Percentiles rank a stretch among this genome's conserved stretches.
Conservation (phyloP, 2,888 invertebrate genomes). For the Phoenoteleia sp. region DNA sequence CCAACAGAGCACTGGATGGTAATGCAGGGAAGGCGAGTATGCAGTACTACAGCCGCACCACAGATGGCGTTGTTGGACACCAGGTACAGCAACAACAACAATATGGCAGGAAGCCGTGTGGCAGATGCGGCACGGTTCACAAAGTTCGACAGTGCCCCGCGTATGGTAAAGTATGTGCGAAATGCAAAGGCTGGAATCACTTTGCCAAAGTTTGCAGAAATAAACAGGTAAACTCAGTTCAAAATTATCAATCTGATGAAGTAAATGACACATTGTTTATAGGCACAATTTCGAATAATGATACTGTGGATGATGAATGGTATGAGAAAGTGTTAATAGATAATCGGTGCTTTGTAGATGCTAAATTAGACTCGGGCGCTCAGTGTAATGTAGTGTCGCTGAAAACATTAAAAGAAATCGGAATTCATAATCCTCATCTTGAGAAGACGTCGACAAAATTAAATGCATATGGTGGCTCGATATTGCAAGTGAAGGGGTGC, state of each 20-base stretch:
- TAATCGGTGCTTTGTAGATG: not conserved
- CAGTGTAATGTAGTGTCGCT: conserved; percentile 56
- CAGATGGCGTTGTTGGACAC: not conserved
- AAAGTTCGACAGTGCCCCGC: conserved; percentile 59
- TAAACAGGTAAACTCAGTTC: conserved; percentile 15
- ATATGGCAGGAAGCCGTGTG: conserved; percentile 12
- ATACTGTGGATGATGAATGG: not conserved
- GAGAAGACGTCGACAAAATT: conserved; percentile 35
- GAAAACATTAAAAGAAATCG: conserved; percentile 26
- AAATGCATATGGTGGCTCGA: conserved; percentile 37
- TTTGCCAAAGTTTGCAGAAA: conserved; percentile 60
- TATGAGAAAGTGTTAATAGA: conserved; percentile 2
- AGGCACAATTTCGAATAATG: not conserved
- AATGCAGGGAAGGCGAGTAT: not conserved
- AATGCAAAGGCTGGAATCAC: conserved; percentile 56
- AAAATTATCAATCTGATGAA: not conserved
- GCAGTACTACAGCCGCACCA: not conserved
- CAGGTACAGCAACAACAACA: not conserved
- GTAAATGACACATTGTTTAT: conserved; percentile 6
- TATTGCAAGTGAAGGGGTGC: conserved; percentile 29
- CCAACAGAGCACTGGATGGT: not conserved
- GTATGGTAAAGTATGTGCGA: conserved; percentile 52
- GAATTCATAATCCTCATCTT: not conserved
- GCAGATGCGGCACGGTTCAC: conserved; percentile 37
- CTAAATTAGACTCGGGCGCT: conserved; percentile 47